phyloP scores from a whole-genome alignment of 2,113 vertebrate species.

The Fregata magnificens region DNA sequence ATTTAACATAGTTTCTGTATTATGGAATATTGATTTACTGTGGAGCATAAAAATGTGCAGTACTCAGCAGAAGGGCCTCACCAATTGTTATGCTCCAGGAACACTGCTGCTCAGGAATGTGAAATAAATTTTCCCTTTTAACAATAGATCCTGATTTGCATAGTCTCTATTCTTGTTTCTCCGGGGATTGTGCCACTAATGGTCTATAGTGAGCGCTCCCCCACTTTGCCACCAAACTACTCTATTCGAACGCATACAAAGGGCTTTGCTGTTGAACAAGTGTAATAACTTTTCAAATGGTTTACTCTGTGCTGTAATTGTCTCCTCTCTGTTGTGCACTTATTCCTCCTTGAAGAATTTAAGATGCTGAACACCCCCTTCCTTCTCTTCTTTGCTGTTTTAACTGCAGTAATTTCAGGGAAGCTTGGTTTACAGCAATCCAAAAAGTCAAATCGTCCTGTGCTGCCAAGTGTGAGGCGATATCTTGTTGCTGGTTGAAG shows the following conservation, averaged over 20 bases:
- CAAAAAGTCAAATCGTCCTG: rapidly evolving
- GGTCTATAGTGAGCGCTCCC: neutral
- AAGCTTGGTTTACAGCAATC: neutral
- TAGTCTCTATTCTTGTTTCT: neutral
- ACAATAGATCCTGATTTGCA: slow-evolving; percentile 54
- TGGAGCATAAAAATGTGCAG: slow-evolving; percentile 37
- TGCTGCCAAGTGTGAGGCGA: neutral
- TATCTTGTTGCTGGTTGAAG: neutral
- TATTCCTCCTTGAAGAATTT: neutral
- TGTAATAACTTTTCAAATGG: neutral
- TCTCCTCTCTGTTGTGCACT: neutral
- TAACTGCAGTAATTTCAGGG: neutral
- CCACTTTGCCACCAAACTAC: neutral
- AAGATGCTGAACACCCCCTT: neutral
- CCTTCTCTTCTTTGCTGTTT: neutral
- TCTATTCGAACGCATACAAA: neutral
- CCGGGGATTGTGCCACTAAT: neutral
- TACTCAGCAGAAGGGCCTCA: slow-evolving; percentile 59
- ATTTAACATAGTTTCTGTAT: neutral
- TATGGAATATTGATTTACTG: slow-evolving; percentile 55
- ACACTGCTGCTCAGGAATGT: slow-evolving; percentile 63
- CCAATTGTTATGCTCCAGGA: slow-evolving; percentile 58
- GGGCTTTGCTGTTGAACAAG: slow-evolving; percentile 15
- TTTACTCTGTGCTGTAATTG: neutral
- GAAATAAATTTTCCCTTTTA: slow-evolving; percentile 57